Conservation (phyloP, 2,797 vertebrate species). For the Spondyliosoma cantharus region DNA sequence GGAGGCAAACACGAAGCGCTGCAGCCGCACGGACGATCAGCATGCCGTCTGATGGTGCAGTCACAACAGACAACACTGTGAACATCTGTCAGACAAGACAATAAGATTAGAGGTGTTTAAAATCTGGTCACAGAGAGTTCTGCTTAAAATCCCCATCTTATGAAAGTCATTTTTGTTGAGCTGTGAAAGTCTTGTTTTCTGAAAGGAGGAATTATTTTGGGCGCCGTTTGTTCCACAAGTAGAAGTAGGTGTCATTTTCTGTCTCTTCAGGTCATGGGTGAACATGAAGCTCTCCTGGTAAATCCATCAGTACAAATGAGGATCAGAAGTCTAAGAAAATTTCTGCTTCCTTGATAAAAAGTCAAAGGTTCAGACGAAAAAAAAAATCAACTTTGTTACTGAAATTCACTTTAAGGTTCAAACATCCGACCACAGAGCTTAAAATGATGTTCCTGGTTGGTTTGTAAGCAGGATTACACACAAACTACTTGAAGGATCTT, state of each 20-base stretch:
- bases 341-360: neutral
- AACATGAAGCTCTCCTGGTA: neutral
- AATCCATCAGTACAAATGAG: neutral
- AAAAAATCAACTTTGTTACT: neutral
- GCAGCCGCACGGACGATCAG: neutral
- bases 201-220: neutral
- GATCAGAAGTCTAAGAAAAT: neutral
- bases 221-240: neutral
- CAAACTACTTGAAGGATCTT: no score
- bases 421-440: neutral
- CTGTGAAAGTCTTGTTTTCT: neutral
- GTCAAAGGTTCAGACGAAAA: neutral
- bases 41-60: neutral
- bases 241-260: neutral
- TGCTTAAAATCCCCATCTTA: neutral
- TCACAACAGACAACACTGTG: neutral
- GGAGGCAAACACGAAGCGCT: slow-evolving; percentile 24
- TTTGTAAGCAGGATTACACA: no score
- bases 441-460: no score
- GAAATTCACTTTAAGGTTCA: neutral
- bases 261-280: neutral
- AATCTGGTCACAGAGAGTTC: neutral
- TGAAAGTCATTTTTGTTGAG: neutral
- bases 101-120: neutral
- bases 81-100: neutral